Base-by-base conservation (phyloP, 2,113 vertebrate species). In the Cyanocitta stelleri region DNA sequence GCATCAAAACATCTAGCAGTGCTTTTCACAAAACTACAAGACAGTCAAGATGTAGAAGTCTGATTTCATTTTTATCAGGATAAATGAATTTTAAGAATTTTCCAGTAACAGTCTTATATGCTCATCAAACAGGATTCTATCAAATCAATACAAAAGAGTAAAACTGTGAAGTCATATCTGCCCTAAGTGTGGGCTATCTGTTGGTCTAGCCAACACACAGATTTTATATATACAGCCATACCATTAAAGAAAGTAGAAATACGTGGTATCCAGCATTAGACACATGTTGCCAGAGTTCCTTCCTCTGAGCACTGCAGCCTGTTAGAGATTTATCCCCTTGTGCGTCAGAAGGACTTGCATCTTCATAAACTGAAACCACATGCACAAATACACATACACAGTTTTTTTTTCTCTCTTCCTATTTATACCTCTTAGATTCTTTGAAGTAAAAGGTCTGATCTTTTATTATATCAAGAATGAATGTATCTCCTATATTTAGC, bases 371-470 rank as follows among this genome's bases (percentile, higher is more conserved):
- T 95, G 85, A 88, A 94, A 55, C 78, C 51, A 49, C 21, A 54
- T 1, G 2, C 3, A 0, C 62, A 62, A 26, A 64, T 41, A 86
- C 37, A 59, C 39, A 51, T 22, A 62, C 15, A 35, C 5, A 2
- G 43, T 66, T 48, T 48, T 91, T 61, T 29, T 66, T 37, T 16
- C 37, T 80, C 43, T 72, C 56, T 61, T 86, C 56, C 88, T 97
- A 93, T 93, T 96, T 96, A 95, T 96, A 95, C 13, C 56, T 33
- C 49, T 72, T 56, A 35, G 43, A 87, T 80, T 89, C 93, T 86
- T 95, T 95, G 93, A 94, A 94, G 72, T 92, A 95, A 84, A 94
- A 92, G 85, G 72, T 88, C 93, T 93, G 68, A 59, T 92, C 90
- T 94, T 96, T 93, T 94, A 94, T 95, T 96, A 62, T 84, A 83